Evolutionary conservation across 1,140 invertebrate genomes (phyloP).

Genomic region (Trypoxylus dichotomus): DNA sequence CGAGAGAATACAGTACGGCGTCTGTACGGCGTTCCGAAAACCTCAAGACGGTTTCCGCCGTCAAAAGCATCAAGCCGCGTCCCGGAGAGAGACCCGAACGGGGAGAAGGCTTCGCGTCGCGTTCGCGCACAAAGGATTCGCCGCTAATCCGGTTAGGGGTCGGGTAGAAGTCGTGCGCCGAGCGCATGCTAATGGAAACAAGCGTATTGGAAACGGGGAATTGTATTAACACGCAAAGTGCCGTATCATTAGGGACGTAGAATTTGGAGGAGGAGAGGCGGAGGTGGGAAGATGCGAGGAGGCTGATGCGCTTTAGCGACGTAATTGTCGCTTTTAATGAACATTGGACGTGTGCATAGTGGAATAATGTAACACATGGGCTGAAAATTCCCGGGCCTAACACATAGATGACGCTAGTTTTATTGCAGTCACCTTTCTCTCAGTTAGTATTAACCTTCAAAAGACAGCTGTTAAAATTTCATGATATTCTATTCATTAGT

Average conservation of each 20-base stretch:
- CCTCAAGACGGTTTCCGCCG: neutral
- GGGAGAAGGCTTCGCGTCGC: neutral
- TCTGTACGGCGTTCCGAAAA: neutral
- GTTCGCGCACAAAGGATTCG: neutral
- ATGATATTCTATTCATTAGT: too few species aligned
- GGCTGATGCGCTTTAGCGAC: neutral
- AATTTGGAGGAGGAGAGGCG: too few species aligned
- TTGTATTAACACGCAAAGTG: neutral
- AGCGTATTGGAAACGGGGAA: neutral
- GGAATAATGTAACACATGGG: too few species aligned
- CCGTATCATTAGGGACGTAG: neutral
- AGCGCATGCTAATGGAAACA: neutral
- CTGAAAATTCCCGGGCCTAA: too few species aligned
- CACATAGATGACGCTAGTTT: too few species aligned
- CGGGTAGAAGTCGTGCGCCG: neutral
- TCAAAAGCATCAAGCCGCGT: neutral
- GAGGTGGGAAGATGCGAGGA: too few species aligned
- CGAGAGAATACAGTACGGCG: too few species aligned
- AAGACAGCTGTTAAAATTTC: too few species aligned
- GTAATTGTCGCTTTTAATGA: neutral
- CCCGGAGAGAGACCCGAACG: neutral
- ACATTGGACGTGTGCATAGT: neutral
- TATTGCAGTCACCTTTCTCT: too few species aligned
- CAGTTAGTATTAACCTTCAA: too few species aligned
- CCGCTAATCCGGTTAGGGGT: neutral